Base-by-base conservation (phyloP, 2,797 vertebrate species). In the Varecia variegata region DNA sequence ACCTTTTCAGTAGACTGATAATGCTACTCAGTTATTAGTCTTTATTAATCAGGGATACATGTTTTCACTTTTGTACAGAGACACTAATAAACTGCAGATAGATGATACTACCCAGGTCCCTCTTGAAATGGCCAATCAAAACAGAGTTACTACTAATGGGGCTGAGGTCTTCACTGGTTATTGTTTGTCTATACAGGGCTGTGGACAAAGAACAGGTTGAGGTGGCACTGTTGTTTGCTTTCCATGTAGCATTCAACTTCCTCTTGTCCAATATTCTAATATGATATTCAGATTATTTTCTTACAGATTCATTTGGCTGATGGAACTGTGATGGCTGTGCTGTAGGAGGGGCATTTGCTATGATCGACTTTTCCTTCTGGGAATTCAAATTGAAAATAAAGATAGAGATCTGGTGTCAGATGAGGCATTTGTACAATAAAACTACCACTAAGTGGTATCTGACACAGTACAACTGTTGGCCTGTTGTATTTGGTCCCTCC, bases 111-210 rank as follows among this genome's bases (percentile, higher is more conserved):
- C 38, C 15, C n/a, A 67, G 32, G 30, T 30, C 38, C 1, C 10
- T 67, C 50, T 14, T 82, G 81, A 77, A 90, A 90, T 32, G 27
- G 38, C 38, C 86, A 82, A 50, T 40, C 32, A 62, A 85, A 95
- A 65, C 5, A 25, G 32, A 54, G 85, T 43, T 17, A n/a, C 20
- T 80, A n/a, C 40, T 56, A 62, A 87, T 79, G 17, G 17, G 67
- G 32, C 65, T 38, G 13, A 93, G 15, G 52, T 65, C 52, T 93
- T 76, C 10, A 8, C 0, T 5, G 76, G 47, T 80, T 43, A 15
- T 38, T 70, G 50, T n/a, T 87, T 0, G 82, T 73, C 54, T 58
- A 54, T 3, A 20, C 43, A 40, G 58, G 15, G 18, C 43, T 83
- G 50, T 76, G 70, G 68, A 58, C 76, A 93, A 60, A 94, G 62